Conservation (phyloP, 2,113 vertebrate species). For the Falco punctatus region DNA sequence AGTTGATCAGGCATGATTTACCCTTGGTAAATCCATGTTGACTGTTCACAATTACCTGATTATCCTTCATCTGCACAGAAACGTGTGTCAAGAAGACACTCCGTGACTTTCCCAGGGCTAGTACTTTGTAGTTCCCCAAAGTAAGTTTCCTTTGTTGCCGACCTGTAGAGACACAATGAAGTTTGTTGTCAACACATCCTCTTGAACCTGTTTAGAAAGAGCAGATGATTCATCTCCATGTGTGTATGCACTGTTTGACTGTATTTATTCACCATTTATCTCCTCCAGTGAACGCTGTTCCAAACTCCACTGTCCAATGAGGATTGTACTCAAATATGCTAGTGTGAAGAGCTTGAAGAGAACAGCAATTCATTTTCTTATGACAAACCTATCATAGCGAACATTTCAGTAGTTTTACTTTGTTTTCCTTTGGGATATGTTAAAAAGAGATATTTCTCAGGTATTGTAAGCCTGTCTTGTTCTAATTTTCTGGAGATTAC, state of each 20-base stretch:
- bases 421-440: background rate
- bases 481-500: background rate
- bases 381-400: background rate
- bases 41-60: background rate
- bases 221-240: background rate
- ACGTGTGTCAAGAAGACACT: background rate
- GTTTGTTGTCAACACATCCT: conserved; percentile 70
- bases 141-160: background rate
- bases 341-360: background rate
- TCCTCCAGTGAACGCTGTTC: background rate
- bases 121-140: background rate
- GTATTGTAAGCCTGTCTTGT: background rate
- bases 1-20: background rate
- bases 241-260: background rate
- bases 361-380: background rate
- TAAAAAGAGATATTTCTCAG: background rate
- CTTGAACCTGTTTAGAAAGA: conserved; percentile 63
- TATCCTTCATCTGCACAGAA: background rate
- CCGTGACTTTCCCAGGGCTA: background rate
- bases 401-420: background rate
- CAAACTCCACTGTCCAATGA: too few relatives aligned
- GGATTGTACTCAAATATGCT: background rate
- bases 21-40: background rate
- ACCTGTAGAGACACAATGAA: conserved; percentile 68
- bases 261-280: background rate